A percentile compares a stretch with the other conserved stretches of the same genome.
phyloP scores from a whole-genome alignment of 2,113 vertebrate genomes.

The Lanius collurio region DNA sequence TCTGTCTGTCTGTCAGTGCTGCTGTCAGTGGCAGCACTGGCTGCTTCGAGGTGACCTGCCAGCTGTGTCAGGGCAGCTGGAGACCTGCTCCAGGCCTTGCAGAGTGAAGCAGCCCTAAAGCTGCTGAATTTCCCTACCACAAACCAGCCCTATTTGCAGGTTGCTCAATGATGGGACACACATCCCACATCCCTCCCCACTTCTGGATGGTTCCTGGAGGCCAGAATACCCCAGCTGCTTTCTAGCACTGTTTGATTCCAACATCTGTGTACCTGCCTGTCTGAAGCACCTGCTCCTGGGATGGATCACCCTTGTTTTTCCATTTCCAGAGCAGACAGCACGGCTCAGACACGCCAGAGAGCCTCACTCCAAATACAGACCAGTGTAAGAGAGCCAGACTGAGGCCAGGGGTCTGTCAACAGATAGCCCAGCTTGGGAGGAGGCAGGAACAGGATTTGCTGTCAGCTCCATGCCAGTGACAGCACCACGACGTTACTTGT shows the following conservation, averaged over 20 bases:
- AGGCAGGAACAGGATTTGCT: slow-evolving; percentile 29
- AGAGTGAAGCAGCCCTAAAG: background rate
- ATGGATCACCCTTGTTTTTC: background rate
- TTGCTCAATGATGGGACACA: background rate
- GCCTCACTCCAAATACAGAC: background rate
- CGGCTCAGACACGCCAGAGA: background rate
- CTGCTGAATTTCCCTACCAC: background rate
- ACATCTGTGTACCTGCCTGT: background rate
- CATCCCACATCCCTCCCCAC: rapidly evolving
- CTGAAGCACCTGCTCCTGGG: background rate
- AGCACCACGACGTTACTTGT: background rate
- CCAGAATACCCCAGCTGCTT: background rate
- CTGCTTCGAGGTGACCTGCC: background rate
- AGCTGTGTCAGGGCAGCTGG: background rate
- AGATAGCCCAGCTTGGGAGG: slow-evolving; percentile 12
- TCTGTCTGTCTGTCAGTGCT: background rate
- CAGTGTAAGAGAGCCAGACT: background rate
- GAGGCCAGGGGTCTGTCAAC: slow-evolving; percentile 47
- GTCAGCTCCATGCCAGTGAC: slow-evolving; percentile 39
- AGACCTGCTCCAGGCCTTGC: background rate
- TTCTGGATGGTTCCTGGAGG: background rate
- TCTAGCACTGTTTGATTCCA: background rate
- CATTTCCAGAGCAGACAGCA: slow-evolving; percentile 8
- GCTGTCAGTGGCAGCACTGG: background rate
- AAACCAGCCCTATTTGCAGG: background rate